These are phyloP conservation scores for Catharus ustulatus DNA, from an alignment of 2,797 vertebrate species.

Conservation along the genomic window DNA sequence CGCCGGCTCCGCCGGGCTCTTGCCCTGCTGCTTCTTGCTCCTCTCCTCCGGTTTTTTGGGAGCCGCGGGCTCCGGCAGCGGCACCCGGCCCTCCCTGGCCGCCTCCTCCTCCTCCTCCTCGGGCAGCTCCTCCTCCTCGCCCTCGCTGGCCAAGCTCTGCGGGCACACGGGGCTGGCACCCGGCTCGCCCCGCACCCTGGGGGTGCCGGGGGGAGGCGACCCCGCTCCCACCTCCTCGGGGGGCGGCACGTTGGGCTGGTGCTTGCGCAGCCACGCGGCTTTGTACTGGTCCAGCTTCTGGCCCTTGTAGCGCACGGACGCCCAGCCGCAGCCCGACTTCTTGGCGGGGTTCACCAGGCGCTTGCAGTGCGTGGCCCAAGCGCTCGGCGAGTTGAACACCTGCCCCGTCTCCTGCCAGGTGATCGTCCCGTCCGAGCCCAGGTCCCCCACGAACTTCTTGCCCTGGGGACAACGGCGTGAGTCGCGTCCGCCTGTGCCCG, in stretches of 20 bases:
- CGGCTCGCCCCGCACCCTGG: rapidly evolving
- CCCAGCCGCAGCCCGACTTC: conserved; percentile 97
- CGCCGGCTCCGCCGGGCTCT: conserved; percentile 27
- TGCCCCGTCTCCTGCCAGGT: conserved; percentile 95
- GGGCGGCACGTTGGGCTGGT: conserved; percentile 82
- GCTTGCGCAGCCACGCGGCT: conserved; percentile 91
- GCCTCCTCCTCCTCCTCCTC: conserved; percentile 83
- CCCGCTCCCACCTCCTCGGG: conserved; percentile 80
- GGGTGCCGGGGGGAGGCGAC: neutral
- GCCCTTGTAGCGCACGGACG: conserved; percentile 92
- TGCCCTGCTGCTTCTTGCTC: conserved; percentile 62
- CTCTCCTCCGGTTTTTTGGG: conserved; percentile 81
- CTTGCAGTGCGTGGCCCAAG: conserved; percentile 97
- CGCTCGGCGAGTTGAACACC: conserved; percentile 94
- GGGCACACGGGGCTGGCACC: neutral
- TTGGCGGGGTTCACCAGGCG: conserved; percentile 95
- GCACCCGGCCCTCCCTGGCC: conserved; percentile 77
- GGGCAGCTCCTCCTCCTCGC: conserved; percentile 87
- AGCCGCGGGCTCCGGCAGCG: conserved; percentile 71
- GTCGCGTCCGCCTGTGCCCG: rapidly evolving
- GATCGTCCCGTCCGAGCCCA: conserved; percentile 92
- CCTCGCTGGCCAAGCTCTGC: conserved; percentile 91
- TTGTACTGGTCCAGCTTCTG: conserved; percentile 97
- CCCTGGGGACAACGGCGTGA: conserved; percentile 75
- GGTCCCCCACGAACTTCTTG: conserved; percentile 93